These are phyloP conservation scores for Syngnathus acus DNA, from an alignment of 2,797 vertebrate genomes.

Conservation along the genomic window DNA sequence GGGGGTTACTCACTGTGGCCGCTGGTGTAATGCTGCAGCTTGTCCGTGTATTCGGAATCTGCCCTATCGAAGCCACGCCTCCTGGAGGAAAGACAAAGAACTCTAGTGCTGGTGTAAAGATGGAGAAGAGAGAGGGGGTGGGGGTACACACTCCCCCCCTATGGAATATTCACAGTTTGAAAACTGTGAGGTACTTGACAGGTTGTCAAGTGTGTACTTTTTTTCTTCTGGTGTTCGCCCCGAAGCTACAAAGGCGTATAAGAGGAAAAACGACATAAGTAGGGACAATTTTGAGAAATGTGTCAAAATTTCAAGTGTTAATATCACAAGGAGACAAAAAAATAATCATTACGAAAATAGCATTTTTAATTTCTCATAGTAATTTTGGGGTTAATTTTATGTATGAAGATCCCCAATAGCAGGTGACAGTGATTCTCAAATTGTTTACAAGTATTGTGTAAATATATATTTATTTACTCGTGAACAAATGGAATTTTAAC, in stretches of 20 bases:
- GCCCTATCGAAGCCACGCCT: conserved; percentile 94
- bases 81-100: conserved; percentile 78
- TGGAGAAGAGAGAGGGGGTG: conserved; percentile 26
- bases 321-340: background rate
- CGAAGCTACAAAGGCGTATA: background rate
- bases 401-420: no score
- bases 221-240: conserved; percentile 9
- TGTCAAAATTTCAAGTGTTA: background rate
- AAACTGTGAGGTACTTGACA: conserved; percentile 4
- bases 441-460: no score
- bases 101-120: conserved; percentile 60
- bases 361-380: background rate
- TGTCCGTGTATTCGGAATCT: conserved; percentile 97
- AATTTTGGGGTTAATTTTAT: no score
- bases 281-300: background rate
- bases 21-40: conserved; percentile 98
- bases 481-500: no score
- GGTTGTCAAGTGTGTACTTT: background rate
- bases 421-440: no score
- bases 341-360: background rate
- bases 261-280: background rate
- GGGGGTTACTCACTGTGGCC: conserved; percentile 93
- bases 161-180: conserved; percentile 16
- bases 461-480: no score
- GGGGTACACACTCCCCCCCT: conserved; percentile 24